Evolutionary conservation across 1,140 invertebrate genomes (phyloP).

Genomic region (Drosophila ohnishii): DNA sequence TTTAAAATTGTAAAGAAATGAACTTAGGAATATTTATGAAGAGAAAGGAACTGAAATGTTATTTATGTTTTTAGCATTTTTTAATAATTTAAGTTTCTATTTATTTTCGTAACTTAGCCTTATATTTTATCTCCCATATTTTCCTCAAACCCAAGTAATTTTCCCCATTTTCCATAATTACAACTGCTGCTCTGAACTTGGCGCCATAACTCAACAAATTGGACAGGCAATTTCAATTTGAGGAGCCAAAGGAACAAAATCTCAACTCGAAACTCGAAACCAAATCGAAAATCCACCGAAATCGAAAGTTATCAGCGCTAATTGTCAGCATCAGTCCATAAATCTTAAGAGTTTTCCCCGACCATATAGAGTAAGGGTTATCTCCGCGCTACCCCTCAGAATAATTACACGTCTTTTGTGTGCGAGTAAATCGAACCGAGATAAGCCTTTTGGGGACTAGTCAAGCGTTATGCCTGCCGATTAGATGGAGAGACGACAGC

Average conservation of each 20-base stretch:
- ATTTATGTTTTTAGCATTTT: no score
- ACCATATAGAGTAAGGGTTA: conserved; percentile 48
- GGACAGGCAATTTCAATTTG: conserved; percentile 74
- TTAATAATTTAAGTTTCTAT: no score
- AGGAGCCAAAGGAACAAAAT: conserved; percentile 2
- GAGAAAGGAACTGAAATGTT: no score
- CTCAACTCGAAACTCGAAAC: conserved; percentile 10
- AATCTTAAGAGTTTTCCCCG: conserved; percentile 54
- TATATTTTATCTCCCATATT: conserved; percentile 10
- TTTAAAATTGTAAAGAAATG: not conserved
- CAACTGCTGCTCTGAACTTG: conserved; percentile 45
- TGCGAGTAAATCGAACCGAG: conserved; percentile 33
- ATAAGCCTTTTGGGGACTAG: conserved; percentile 67
- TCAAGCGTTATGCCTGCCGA: conserved; percentile 77
- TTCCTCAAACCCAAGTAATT: conserved; percentile 45
- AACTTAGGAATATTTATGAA: not conserved
- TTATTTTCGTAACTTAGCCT: no score
- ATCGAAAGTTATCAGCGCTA: conserved; percentile 68
- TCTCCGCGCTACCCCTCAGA: conserved; percentile 41
- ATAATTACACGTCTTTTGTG: conserved; percentile 62
- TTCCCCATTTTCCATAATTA: conserved; percentile 69
- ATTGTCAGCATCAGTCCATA: conserved; percentile 68
- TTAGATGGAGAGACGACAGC: conserved; percentile 68
- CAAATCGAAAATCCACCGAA: conserved; percentile 21
- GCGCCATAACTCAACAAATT: conserved; percentile 71